These are phyloP conservation scores for Drosophila cardini DNA, from an alignment of 1,140 invertebrate genomes.

Conservation along the genomic window DNA sequence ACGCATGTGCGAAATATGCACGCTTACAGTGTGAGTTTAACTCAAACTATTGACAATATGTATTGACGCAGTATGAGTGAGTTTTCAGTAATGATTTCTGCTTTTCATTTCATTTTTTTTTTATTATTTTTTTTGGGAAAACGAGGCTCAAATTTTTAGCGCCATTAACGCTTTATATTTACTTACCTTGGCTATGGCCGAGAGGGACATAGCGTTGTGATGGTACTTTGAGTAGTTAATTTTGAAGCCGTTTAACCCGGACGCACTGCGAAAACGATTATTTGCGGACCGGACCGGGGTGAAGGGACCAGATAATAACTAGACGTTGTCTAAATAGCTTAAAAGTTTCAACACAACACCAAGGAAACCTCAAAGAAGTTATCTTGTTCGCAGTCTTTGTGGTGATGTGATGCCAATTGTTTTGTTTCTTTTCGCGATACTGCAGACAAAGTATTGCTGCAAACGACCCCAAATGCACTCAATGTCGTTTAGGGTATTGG, in stretches of 20 bases:
- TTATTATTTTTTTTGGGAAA: conserved; percentile 21
- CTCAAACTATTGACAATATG: conserved; percentile 47
- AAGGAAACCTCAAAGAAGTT: background rate
- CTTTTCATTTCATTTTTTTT: conserved; percentile 8
- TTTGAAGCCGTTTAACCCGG: conserved; percentile 82
- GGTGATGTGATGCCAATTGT: background rate
- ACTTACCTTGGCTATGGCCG: conserved; percentile 85
- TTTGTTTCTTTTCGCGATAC: background rate
- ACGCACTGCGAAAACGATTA: conserved; percentile 57
- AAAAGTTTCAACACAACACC: background rate
- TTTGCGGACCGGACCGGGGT: conserved; percentile 30
- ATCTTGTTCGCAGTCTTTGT: background rate
- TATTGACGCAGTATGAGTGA: conserved; percentile 65
- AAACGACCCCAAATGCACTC: conserved; percentile 63
- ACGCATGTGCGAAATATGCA: conserved; percentile 46
- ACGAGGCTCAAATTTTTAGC: conserved; percentile 50
- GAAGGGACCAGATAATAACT: conserved; percentile 5
- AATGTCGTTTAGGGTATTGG: conserved; percentile 44
- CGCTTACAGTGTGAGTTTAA: conserved; percentile 55
- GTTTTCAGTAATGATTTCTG: conserved; percentile 51
- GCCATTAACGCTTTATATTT: conserved; percentile 18
- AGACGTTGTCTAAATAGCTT: background rate
- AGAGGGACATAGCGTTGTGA: conserved; percentile 85
- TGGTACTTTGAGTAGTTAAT: conserved; percentile 85
- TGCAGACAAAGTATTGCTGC: conserved; percentile 17